Conservation (phyloP, 1,140 invertebrate genomes). For the Acyrthosiphon pisum region DNA sequence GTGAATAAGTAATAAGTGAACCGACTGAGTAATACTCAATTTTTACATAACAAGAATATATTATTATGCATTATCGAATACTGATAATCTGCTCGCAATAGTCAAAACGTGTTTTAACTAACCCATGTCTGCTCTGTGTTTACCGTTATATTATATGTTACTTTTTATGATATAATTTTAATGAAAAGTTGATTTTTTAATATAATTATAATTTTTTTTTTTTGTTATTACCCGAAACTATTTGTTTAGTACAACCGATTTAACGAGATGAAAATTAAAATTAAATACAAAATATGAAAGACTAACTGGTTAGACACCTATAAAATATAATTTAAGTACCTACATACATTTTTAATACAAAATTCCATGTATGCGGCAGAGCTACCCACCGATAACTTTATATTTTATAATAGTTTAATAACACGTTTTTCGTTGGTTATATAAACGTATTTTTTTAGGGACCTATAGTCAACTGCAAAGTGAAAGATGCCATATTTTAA, state of each 20-base stretch:
- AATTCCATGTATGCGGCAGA: not conserved
- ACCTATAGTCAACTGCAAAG: not conserved
- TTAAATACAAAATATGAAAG: not conserved
- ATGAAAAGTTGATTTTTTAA: not conserved
- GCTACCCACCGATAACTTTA: not conserved
- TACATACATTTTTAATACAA: not conserved
- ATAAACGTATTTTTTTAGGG: not conserved
- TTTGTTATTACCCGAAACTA: not conserved
- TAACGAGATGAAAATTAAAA: not conserved
- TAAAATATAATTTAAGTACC: not conserved
- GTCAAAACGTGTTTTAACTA: conserved; percentile 26
- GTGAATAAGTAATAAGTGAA: conserved; percentile 35
- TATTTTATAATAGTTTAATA: not conserved
- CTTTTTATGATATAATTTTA: conserved; percentile 36
- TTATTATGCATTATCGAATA: conserved; percentile 25
- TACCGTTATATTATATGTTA: conserved; percentile 2
- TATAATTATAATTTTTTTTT: not conserved
- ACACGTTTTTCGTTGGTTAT: not conserved
- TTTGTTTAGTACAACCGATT: not conserved
- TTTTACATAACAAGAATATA: conserved; percentile 36
- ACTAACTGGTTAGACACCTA: not conserved
- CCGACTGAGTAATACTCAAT: conserved; percentile 7
- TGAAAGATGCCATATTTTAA: not conserved
- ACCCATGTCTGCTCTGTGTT: not conserved
- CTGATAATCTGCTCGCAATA: not conserved